Percentiles rank a stretch among this genome's conserved stretches.
Conservation (phyloP, 2,113 vertebrate genomes). For the Alaudala cheleensis region DNA sequence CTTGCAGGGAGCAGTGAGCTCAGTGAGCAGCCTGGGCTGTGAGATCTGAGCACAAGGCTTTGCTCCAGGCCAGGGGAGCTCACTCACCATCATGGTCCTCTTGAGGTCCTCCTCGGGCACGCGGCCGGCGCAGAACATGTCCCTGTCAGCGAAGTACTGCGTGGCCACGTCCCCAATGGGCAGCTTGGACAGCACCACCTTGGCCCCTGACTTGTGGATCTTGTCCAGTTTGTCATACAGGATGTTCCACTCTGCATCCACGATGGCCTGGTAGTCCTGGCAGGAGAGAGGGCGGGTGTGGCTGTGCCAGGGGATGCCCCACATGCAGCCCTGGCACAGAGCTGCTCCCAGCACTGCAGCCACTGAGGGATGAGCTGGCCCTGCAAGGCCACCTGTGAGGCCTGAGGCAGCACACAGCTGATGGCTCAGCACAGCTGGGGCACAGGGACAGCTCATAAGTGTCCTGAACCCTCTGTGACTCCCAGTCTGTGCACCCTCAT, state of each 20-base stretch:
- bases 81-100: constrained; percentile 98
- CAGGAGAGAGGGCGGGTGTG: accelerated
- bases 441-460: neutral
- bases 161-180: constrained; percentile 97
- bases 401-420: neutral
- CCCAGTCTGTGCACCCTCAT: neutral
- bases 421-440: neutral
- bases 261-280: constrained; percentile 97
- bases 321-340: neutral
- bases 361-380: neutral
- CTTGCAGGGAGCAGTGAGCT: neutral
- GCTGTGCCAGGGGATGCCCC: accelerated
- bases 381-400: neutral
- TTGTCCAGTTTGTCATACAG: constrained; percentile 96
- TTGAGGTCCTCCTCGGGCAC: constrained; percentile 95
- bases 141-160: constrained; percentile 95
- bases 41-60: no score
- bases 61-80: neutral
- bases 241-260: constrained; percentile 98
- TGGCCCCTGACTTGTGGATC: constrained; percentile 90
- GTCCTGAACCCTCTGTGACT: neutral
- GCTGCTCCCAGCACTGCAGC: accelerated
- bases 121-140: constrained; percentile 95
- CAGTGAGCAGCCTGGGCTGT: accelerated
- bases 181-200: constrained; percentile 93